Conservation (phyloP, 2,113 vertebrate species). For the Tupaia tana region DNA sequence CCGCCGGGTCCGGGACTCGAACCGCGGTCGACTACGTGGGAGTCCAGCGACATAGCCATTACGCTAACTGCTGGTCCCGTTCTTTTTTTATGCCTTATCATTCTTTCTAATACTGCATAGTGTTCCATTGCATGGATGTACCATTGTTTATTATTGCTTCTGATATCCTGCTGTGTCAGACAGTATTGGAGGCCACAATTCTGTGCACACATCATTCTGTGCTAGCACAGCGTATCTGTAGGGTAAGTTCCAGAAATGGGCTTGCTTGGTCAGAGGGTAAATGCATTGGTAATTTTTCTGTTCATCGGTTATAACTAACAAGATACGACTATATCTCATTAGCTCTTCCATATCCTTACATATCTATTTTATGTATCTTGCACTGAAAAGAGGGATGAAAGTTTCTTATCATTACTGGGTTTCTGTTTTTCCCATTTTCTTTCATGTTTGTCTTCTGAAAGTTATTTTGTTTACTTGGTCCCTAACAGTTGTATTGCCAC, state of each 20-base stretch:
- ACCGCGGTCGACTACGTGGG: no score
- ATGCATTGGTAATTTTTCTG: not conserved
- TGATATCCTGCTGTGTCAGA: not conserved
- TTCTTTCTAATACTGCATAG: not conserved
- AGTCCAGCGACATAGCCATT: no score
- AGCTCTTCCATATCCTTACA: not conserved
- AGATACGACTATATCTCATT: not conserved
- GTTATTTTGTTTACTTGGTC: not conserved
- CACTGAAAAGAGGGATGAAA: not conserved
- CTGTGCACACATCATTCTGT: not conserved
- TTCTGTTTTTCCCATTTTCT: not conserved
- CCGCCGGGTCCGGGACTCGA: no score
- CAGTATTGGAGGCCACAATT: no score
- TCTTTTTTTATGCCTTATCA: not conserved
- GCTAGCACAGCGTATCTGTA: rapidly evolving
- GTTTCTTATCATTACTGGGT: rapidly evolving
- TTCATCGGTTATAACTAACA: not conserved
- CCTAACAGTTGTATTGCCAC: not conserved
- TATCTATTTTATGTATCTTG: not conserved
- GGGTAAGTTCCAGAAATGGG: not conserved
- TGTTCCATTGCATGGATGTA: rapidly evolving
- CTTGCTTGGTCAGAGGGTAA: not conserved
- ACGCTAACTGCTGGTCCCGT: no score
- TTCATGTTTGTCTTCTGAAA: not conserved
- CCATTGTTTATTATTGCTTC: not conserved